Percentiles rank a stretch among this genome's conserved stretches.
These are phyloP conservation scores for Oncopeltus fasciatus DNA, from an alignment of 1,140 invertebrate species.

Conservation along the genomic window DNA sequence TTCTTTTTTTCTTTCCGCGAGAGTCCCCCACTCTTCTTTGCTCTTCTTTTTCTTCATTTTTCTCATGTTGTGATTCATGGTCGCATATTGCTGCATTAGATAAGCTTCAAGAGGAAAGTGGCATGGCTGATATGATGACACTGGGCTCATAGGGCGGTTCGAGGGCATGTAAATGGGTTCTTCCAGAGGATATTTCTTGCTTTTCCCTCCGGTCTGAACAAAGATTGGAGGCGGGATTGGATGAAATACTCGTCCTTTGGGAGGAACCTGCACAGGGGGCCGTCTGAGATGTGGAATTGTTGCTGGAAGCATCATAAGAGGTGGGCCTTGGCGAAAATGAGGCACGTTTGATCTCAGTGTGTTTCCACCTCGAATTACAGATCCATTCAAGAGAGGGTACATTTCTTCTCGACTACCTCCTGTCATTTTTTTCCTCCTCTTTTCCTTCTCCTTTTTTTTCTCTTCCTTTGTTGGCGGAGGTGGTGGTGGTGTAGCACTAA, in stretches of 20 bases:
- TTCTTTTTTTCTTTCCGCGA: constrained; percentile 32
- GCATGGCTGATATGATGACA: constrained; percentile 43
- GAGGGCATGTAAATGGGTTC: constrained; percentile 47
- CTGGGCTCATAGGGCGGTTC: constrained; percentile 37
- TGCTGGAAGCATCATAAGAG: constrained; percentile 24
- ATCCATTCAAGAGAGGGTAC: constrained; percentile 31
- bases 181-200: constrained; percentile 33
- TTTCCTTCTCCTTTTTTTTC: constrained; percentile 25
- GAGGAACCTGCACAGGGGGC: constrained; percentile 13
- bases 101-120: constrained; percentile 46
- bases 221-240: constrained; percentile 30
- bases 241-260: constrained; percentile 28
- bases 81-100: constrained; percentile 42
- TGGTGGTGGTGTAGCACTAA: constrained; percentile 60
- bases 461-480: constrained; percentile 48
- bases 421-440: constrained; percentile 26
- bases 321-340: constrained; percentile 1
- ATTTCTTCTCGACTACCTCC: constrained; percentile 36
- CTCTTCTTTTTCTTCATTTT: constrained; percentile 29
- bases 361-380: constrained; percentile 28
- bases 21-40: constrained; percentile 19
- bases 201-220: constrained; percentile 28
- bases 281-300: constrained; percentile 26
- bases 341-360: neutral
- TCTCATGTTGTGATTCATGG: constrained; percentile 31